A percentile compares a stretch with the other conserved stretches of the same genome.
Conservation (phyloP, 2,888 invertebrate species). For the Tinea trinotella region DNA sequence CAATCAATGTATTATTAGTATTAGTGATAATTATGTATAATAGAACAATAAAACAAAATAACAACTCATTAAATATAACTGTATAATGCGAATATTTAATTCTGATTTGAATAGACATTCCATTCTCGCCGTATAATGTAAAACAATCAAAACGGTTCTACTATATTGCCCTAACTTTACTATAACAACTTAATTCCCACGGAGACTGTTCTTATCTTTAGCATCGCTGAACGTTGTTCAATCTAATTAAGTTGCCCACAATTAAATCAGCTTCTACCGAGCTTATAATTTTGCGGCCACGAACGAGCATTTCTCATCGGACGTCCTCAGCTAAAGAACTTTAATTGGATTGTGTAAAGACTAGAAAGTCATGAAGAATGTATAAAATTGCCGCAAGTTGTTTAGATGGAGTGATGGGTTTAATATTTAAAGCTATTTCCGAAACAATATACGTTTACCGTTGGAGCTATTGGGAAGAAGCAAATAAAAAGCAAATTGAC, state of each 20-base stretch:
- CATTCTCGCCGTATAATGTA: slow-evolving; percentile 2
- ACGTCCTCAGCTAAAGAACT: slow-evolving; percentile 22
- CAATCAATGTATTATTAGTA: too few relatives aligned
- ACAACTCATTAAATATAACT: background rate
- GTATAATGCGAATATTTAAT: background rate
- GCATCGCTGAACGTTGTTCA: slow-evolving; percentile 29
- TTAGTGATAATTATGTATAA: too few relatives aligned
- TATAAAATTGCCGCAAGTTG: background rate
- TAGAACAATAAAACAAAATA: background rate
- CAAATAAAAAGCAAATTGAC: slow-evolving; percentile 15
- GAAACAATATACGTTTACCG: slow-evolving; percentile 4
- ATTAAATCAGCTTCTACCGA: slow-evolving; percentile 34
- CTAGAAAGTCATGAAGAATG: slow-evolving; percentile 20
- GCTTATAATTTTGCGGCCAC: slow-evolving; percentile 20
- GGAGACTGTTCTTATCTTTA: slow-evolving; percentile 18
- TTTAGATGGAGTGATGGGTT: background rate
- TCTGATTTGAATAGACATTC: background rate
- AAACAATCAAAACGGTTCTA: slow-evolving; percentile 5
- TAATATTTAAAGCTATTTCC: background rate
- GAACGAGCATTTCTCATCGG: slow-evolving; percentile 17
- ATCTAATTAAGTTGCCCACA: slow-evolving; percentile 49
- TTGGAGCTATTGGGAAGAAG: slow-evolving; percentile 2
- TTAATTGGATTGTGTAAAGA: slow-evolving; percentile 38
- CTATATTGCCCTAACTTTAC: background rate
- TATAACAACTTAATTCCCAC: slow-evolving; percentile 20